Evolutionary conservation across 2,888 invertebrate species (phyloP).

Genomic region (Nomada goodeniana): DNA sequence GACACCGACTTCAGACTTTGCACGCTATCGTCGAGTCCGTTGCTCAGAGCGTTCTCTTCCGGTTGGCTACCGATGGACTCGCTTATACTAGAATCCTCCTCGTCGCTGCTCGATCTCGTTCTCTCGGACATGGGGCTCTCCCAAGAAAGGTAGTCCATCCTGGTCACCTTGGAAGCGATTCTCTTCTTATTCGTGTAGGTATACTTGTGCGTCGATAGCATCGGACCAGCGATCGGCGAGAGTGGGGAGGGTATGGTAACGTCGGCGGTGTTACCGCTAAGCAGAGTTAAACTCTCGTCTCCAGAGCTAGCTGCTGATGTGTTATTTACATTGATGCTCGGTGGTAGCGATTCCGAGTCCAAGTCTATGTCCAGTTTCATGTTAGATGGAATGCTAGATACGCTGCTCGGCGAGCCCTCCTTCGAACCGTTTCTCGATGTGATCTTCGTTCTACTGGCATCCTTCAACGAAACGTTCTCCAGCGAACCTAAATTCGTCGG

Average conservation of each 20-base stretch:
- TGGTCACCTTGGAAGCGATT: constrained; percentile 75
- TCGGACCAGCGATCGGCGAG: constrained; percentile 80
- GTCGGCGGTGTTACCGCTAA: constrained; percentile 77
- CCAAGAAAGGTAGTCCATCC: constrained; percentile 79
- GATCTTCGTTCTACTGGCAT: constrained; percentile 66
- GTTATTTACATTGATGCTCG: constrained; percentile 77
- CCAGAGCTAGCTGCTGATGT: constrained; percentile 79
- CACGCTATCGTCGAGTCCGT: constrained; percentile 77
- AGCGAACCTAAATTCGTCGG: constrained; percentile 71
- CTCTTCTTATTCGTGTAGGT: constrained; percentile 82
- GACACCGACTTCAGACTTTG: constrained; percentile 66
- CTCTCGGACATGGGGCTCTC: constrained; percentile 81
- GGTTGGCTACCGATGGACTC: constrained; percentile 79
- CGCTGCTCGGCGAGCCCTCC: constrained; percentile 79
- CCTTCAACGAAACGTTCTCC: constrained; percentile 75
- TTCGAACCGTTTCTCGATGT: constrained; percentile 78
- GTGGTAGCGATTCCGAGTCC: constrained; percentile 77
- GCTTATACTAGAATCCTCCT: constrained; percentile 78
- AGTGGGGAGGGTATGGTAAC: constrained; percentile 81
- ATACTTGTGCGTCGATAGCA: constrained; percentile 80
- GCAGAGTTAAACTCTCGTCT: constrained; percentile 80
- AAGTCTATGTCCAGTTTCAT: constrained; percentile 80
- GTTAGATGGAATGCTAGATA: constrained; percentile 77
- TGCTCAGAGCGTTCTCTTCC: constrained; percentile 76
- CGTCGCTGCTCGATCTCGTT: constrained; percentile 79